phyloP scores from a whole-genome alignment of 2,113 vertebrate genomes.

The Scomber colias region DNA sequence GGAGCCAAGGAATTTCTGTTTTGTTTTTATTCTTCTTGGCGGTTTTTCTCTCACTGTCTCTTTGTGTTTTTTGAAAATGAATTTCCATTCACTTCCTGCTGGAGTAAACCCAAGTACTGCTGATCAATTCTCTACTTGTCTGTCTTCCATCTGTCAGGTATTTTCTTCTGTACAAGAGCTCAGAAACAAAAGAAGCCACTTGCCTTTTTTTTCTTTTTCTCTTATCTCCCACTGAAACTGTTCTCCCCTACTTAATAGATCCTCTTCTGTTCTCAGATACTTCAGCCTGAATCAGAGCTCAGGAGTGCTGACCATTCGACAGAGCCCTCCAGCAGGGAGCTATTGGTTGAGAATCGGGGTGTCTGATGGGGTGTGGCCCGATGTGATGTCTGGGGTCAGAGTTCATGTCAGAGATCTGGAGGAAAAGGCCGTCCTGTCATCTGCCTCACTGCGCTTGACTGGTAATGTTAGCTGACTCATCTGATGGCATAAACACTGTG shows the following conservation, averaged over 20 bases:
- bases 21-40: constrained; percentile 1
- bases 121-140: constrained; percentile 43
- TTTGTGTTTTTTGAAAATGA: neutral
- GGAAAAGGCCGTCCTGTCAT: constrained; percentile 87
- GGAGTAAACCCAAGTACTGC: constrained; percentile 28
- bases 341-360: constrained; percentile 89
- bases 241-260: constrained; percentile 28
- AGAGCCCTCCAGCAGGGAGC: constrained; percentile 84
- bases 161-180: constrained; percentile 22
- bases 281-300: constrained; percentile 90
- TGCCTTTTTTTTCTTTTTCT: constrained; percentile 18
- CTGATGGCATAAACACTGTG: neutral
- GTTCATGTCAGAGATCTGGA: constrained; percentile 88
- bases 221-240: constrained; percentile 24
- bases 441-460: constrained; percentile 87
- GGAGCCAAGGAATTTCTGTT: constrained; percentile 4
- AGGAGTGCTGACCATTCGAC: constrained; percentile 85
- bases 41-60: neutral
- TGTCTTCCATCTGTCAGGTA: constrained; percentile 41
- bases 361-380: constrained; percentile 92
- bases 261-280: constrained; percentile 78
- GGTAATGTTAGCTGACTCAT: constrained; percentile 75
- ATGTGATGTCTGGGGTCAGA: constrained; percentile 86
- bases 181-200: constrained; percentile 36
- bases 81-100: constrained; percentile 22